Conservation (phyloP, 2,888 invertebrate genomes). For the Seira musarum region DNA sequence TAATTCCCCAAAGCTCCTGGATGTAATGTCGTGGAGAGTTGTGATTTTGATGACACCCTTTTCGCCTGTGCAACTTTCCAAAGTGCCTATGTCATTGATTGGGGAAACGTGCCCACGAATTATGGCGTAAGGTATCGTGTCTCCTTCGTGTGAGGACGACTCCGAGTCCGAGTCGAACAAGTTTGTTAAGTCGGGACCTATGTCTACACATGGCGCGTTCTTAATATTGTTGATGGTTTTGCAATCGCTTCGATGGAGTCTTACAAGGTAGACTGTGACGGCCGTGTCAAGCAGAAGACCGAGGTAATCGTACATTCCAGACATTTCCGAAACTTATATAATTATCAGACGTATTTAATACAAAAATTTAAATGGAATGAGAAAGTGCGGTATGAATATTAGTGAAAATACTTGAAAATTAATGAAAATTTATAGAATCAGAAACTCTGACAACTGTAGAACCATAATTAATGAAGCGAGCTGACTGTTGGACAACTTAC, state of each 20-base stretch:
- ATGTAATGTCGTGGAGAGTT: slow-evolving; percentile 61
- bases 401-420: too few relatives aligned
- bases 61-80: slow-evolving; percentile 63
- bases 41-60: slow-evolving; percentile 66
- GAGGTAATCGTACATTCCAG: slow-evolving; percentile 30
- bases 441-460: too few relatives aligned
- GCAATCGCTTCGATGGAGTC: slow-evolving; percentile 25
- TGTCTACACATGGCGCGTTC: slow-evolving; percentile 38
- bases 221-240: slow-evolving; percentile 38
- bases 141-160: slow-evolving; percentile 8
- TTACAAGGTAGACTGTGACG: slow-evolving; percentile 27
- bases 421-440: too few relatives aligned
- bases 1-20: slow-evolving; percentile 29
- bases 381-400: too few relatives aligned
- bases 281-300: slow-evolving; percentile 28
- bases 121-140: slow-evolving; percentile 56
- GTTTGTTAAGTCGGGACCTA: slow-evolving; percentile 27
- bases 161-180: slow-evolving; percentile 4
- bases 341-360: too few relatives aligned
- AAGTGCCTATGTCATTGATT: slow-evolving; percentile 37
- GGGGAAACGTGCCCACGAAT: slow-evolving; percentile 63
- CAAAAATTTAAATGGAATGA: too few relatives aligned
- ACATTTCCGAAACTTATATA: too few relatives aligned
- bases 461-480: too few relatives aligned
- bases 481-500: too few relatives aligned